phyloP scores from a whole-genome alignment of 2,113 vertebrate species.

The Dicrurus megarhynchus region DNA sequence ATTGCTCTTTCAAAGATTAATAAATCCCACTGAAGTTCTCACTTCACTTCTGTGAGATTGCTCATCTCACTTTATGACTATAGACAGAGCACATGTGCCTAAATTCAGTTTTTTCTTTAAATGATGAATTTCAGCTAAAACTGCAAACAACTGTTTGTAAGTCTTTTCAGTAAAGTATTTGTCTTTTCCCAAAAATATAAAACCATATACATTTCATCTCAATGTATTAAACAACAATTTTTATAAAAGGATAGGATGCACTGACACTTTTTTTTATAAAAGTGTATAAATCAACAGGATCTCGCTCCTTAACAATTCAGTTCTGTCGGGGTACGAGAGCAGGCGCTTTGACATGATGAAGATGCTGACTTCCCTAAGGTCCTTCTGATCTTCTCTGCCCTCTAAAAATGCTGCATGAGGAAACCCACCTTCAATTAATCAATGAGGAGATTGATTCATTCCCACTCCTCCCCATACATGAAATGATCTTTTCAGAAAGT shows the following conservation, averaged over 20 bases:
- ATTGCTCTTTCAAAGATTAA: neutral
- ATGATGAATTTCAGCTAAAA: neutral
- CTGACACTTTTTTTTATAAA: neutral
- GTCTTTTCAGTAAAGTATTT: neutral
- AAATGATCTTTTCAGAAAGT: slow-evolving; percentile 12
- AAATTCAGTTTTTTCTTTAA: neutral
- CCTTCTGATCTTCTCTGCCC: slow-evolving; percentile 38
- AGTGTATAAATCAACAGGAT: neutral
- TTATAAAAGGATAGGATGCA: neutral
- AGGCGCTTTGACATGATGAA: neutral
- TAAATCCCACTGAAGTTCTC: neutral
- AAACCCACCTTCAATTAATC: slow-evolving; percentile 14
- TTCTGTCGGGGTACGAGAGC: neutral
- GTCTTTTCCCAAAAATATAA: neutral
- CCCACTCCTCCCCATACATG: neutral
- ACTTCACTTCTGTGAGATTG: neutral
- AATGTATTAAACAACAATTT: neutral
- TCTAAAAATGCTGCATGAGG: slow-evolving; percentile 39
- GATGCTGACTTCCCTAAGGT: slow-evolving; percentile 12
- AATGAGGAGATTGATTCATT: slow-evolving; percentile 7
- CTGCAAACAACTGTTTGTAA: neutral
- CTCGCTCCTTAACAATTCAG: neutral
- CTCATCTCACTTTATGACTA: neutral
- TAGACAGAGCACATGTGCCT: neutral
- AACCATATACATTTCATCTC: neutral